Percentiles rank a stretch among this genome's conserved stretches.
These are phyloP conservation scores for Botrylloides violaceus DNA, from an alignment of 23 tunicate genomes.

Conservation along the genomic window DNA sequence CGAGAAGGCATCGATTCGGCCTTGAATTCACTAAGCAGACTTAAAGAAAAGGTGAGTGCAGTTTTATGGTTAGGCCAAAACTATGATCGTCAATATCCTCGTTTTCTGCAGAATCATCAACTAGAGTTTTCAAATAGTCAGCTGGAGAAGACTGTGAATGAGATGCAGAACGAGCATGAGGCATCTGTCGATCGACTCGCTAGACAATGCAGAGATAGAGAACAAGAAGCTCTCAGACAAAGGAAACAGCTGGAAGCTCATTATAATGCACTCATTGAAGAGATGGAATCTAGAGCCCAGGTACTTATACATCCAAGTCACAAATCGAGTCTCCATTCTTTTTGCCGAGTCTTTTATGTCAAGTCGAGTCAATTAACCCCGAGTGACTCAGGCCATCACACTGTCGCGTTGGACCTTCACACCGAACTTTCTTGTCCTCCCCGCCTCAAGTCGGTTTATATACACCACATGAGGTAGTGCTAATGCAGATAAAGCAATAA, in stretches of 20 bases:
- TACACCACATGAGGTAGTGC: too few species aligned
- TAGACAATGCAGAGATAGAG: slow-evolving; percentile 77
- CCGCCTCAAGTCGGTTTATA: too few species aligned
- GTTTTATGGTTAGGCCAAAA: not conserved
- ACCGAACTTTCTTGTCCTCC: too few species aligned
- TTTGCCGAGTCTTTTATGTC: too few species aligned
- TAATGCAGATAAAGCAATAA: too few species aligned
- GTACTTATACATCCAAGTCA: too few species aligned
- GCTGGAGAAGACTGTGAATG: slow-evolving; percentile 57
- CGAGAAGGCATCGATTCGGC: slow-evolving; percentile 64
- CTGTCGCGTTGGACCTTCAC: too few species aligned
- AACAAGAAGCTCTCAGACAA: slow-evolving; percentile 57
- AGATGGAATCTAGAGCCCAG: slow-evolving; percentile 63
- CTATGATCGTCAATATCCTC: not conserved
- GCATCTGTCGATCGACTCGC: slow-evolving; percentile 84
- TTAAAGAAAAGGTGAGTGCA: slow-evolving; percentile 45
- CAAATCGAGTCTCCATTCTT: too few species aligned
- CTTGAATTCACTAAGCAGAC: slow-evolving; percentile 43
- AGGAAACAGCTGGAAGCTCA: slow-evolving; percentile 79
- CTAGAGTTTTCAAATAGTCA: slow-evolving; percentile 46
- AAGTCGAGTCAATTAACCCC: too few species aligned
- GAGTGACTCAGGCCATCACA: too few species aligned
- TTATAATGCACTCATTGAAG: slow-evolving; percentile 67
- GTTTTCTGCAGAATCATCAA: slow-evolving; percentile 27
- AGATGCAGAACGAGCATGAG: slow-evolving; percentile 77